Base-by-base conservation (phyloP, 1,140 invertebrate species). In the Odontomachus brunneus region DNA sequence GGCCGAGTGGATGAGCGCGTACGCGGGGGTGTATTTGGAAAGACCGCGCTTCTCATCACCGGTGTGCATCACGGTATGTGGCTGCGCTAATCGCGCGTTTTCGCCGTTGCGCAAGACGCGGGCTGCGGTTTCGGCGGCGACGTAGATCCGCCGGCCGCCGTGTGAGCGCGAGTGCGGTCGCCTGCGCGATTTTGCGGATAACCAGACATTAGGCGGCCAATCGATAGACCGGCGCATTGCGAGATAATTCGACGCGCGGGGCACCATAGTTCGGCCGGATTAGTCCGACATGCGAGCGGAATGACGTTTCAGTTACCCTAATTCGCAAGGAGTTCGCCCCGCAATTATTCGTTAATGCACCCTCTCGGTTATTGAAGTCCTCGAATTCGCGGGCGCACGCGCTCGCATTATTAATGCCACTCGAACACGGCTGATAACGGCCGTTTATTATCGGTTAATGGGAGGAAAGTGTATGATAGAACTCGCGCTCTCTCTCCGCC, bases 151-250 rank as follows among this genome's bases (percentile, higher is more conserved):
- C 44, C 24, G 48, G 33, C 60, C 55, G 62, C 57, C 24, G 55
- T 33, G 78, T 29, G 57, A 38, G 60, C 15, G 44, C 38, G 38
- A n/a, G 65, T 67, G 84, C 74, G 74, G 83, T 57, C 71, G 82
- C 59, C 63, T 84, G 12, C 69, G 72, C 62, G 62, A 87, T 88
- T 87, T 87, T 83, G 82, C 22, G 86, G 86, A 66, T 81, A 88
- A 86, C 86, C 86, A 84, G 69, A 87, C 78, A 87, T 88, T 69
- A 69, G 65, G 24, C 49, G 57, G 62, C 51, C 74, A 62, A 87
- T 87, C 85, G 73, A 84, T 86, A 84, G 49, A 19, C 12, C 3
- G 48, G 26, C 33, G 26, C 33, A 74, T 74, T 74, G 48, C 72
- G 65, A 65, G 80, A 82, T 82, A 63, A 65, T 74, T 78, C 69